Evolutionary conservation across 2,797 vertebrate species (phyloP).

Genomic region (Pantherophis alleghaniensis): DNA sequence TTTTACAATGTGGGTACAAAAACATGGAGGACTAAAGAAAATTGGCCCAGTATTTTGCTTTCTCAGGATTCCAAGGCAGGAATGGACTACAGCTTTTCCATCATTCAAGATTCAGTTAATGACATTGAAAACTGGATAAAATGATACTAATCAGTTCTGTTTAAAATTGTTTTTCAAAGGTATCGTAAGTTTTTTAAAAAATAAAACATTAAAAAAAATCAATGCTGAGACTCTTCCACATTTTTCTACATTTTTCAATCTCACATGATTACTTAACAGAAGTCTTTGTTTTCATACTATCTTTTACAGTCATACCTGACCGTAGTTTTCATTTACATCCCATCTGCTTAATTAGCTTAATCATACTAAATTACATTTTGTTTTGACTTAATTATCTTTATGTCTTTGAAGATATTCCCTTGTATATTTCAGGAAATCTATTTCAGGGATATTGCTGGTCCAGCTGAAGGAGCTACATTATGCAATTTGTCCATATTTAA

Average conservation of each 20-base stretch:
- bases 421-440: not conserved
- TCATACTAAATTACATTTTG: not conserved
- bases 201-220: not conserved
- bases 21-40: not conserved
- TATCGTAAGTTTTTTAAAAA: not conserved
- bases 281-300: not conserved
- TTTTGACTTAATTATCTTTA: not conserved
- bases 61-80: not conserved
- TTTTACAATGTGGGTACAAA: not conserved
- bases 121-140: not conserved
- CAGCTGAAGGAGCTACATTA: not conserved
- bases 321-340: not conserved
- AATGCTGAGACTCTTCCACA: not conserved
- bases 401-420: not conserved
- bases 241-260: not conserved
- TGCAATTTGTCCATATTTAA: not conserved
- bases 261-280: not conserved
- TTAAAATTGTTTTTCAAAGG: not conserved
- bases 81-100: not conserved
- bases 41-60: not conserved
- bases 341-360: constrained; percentile 1
- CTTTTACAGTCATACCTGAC: not conserved
- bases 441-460: not conserved
- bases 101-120: not conserved
- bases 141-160: not conserved